Evolutionary conservation across 92 coral and sea anemone genomes (phyloP), one percentile per base, ranked within the genome.

Genomic region (Muricea muricata): DNA sequence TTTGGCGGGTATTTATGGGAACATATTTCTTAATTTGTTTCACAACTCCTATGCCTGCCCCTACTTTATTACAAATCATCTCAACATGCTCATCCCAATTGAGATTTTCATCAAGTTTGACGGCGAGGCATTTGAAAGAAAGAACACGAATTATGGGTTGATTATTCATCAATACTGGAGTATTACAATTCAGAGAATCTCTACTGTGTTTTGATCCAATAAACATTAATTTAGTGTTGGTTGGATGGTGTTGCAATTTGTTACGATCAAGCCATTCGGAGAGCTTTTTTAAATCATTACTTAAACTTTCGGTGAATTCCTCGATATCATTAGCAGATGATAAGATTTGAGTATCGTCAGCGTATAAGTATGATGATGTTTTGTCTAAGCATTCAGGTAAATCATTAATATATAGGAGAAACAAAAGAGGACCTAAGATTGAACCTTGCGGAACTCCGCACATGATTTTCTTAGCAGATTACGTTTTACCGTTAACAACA

Each of bases 371-470:
- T 15, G 78, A 55, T 17, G 81, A 68, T 6, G 86, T 69, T 23
- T 46, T 52, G 35, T 37, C 28, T 12, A 84, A 31, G 65, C 86
- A 65, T 60, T 85, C 60, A 15, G 74, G 80, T n/a, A 88, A 39
- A 39, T 88, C 78, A 77, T 88, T 88, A 6, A 79, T 79, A 41
- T 85, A 85, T 8, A 89, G 60, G 13, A 89, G 50, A 55, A 85
- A 89, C 10, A 89, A 35, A n/a, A 79, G 66, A 14, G 92, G 92
- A 26, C 92, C 92, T 18, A 89, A 82, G 37, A 85, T 85, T 6
- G 89, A 79, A 37, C 90, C 90, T 54, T 89, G 92, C 6, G 92
- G 87, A 28, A 89, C 87, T 34, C 87, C 87, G 65, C 65, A 79
- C 30, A 65, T 61, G 30, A 88, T 66, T 11, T 50, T 37, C 68